Evolutionary conservation across 2,797 vertebrate genomes (phyloP).

Genomic region (Labroides dimidiatus): DNA sequence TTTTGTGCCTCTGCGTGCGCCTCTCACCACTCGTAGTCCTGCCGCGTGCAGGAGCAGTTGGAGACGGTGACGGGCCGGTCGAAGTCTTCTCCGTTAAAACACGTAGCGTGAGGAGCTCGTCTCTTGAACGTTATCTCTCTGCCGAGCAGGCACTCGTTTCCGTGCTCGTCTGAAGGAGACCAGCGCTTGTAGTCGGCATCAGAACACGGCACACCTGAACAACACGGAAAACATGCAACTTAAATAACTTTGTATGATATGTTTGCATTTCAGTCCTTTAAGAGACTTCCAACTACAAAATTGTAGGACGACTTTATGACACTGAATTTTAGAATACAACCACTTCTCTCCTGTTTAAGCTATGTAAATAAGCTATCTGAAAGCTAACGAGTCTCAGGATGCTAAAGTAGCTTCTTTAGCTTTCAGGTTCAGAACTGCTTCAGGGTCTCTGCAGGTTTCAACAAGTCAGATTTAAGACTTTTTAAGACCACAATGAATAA

Average conservation of each 20-base stretch:
- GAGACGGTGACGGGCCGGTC: constrained; percentile 92
- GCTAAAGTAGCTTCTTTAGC: too few species aligned
- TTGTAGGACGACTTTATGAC: too few species aligned
- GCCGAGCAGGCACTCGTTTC: constrained; percentile 94
- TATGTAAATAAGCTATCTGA: too few species aligned
- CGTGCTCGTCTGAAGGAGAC: constrained; percentile 96
- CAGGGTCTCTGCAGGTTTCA: too few species aligned
- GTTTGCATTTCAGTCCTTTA: too few species aligned
- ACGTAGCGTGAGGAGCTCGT: constrained; percentile 93
- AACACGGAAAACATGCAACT: neutral
- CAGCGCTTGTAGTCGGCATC: constrained; percentile 97
- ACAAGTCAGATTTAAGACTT: too few species aligned
- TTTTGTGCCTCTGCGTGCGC: neutral
- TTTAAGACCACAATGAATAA: too few species aligned
- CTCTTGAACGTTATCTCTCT: constrained; percentile 93
- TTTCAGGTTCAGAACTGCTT: too few species aligned
- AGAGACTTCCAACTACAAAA: too few species aligned
- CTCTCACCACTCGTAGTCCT: constrained; percentile 96
- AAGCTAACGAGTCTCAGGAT: too few species aligned
- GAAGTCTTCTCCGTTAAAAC: constrained; percentile 97
- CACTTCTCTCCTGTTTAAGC: neutral
- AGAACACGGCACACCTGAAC: constrained; percentile 92
- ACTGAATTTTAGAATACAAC: too few species aligned
- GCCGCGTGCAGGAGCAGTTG: constrained; percentile 96
- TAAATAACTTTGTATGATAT: too few species aligned